Evolutionary conservation across 2,888 invertebrate species (phyloP), one percentile per base, ranked within the genome.

Genomic region (Herminia tarsipennalis): DNA sequence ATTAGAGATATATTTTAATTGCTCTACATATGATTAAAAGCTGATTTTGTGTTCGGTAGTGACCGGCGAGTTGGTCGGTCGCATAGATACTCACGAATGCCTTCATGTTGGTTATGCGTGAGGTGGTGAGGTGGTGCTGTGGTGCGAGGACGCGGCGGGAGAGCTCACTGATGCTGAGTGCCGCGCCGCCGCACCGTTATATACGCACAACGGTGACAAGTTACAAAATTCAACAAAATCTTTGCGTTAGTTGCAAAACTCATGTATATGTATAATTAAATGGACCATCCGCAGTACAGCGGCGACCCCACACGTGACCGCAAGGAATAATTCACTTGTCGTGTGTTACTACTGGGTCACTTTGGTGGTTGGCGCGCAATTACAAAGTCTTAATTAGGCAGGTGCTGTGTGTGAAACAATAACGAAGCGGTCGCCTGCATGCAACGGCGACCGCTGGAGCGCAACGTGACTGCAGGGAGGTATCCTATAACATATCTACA

Each of bases 71-170:
- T 18, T 27, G 9, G 20, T 3, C 8, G 13, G 6, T 9, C n/a
- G 18, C 8, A 3, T 12, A 10, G 20, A 42, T 44, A 76, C 79
- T 79, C 55, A 79, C 79, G 50, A 74, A 73, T 36, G 70, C 44
- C 56, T 73, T 79, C 79, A 79, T 79, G 46, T 38, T 49, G 57
- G 14, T 16, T 13, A 43, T 40, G 41, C 17, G 54, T 22, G 40
- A 47, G 47, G 47, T 42, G 42, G 18, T 21, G 24, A 4, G 5
- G 27, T 3, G 56, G 45, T 56, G 48, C 28, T 44, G 13, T 13
- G 9, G 34, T 3, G 9, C 25, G 25, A 16, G 18, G 32, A 27
- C 37, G 2, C 28, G 5, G 25, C 20, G 36, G 9, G 4, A n/a
- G n/a, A n/a, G n/a, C n/a, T n/a, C n/a, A 44, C 38, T 45, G 45